Percentiles rank a stretch among this genome's conserved stretches.
Evolutionary conservation across 1,140 invertebrate species (phyloP).

Genomic region (Drosophila burlai): DNA sequence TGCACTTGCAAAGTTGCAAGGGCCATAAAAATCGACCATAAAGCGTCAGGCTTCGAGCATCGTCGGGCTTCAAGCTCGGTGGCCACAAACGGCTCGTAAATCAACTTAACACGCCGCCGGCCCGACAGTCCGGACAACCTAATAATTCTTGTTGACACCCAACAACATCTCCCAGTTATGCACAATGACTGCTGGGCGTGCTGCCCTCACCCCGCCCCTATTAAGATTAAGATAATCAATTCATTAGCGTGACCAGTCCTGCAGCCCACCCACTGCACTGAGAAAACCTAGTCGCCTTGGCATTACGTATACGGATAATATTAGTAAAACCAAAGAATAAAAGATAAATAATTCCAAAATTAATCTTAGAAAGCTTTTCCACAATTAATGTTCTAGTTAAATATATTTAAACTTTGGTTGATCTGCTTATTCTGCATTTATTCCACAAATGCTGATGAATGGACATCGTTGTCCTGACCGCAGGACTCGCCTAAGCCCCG

Average conservation of each 20-base stretch:
- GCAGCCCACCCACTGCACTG: not conserved
- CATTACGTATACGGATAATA: not conserved
- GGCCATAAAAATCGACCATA: slow-evolving; percentile 76
- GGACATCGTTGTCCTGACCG: too few relatives aligned
- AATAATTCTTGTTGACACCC: slow-evolving; percentile 81
- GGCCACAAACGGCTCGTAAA: slow-evolving; percentile 63
- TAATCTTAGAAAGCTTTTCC: not conserved
- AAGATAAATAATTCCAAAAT: not conserved
- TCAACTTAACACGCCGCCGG: slow-evolving; percentile 63
- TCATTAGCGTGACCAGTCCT: slow-evolving; percentile 57
- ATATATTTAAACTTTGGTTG: not conserved
- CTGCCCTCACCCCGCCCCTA: slow-evolving; percentile 6
- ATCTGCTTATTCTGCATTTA: too few relatives aligned
- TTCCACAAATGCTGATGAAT: too few relatives aligned
- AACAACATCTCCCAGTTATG: slow-evolving; percentile 64
- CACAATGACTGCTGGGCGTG: slow-evolving; percentile 55
- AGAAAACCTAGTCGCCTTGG: not conserved
- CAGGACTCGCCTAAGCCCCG: too few relatives aligned
- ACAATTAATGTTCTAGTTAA: not conserved
- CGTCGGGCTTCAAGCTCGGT: slow-evolving; percentile 24
- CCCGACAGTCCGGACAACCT: slow-evolving; percentile 44
- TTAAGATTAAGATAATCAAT: slow-evolving; percentile 79
- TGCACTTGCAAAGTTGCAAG: slow-evolving; percentile 72
- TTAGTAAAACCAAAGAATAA: not conserved
- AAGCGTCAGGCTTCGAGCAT: slow-evolving; percentile 44